Base-by-base conservation (phyloP, 2,113 vertebrate species). In the Etheostoma cragini region DNA sequence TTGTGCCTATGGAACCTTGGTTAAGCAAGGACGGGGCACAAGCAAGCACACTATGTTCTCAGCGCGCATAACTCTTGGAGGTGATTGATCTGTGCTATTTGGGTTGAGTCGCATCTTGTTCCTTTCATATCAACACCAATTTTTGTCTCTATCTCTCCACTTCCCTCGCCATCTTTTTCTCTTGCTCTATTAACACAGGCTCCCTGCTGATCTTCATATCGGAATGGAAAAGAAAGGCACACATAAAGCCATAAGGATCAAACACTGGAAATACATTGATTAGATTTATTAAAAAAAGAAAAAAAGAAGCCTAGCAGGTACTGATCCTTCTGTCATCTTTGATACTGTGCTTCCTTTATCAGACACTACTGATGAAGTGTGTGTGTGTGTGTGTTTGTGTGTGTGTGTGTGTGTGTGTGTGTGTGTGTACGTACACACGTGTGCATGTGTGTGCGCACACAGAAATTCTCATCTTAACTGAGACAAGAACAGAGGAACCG, bases 31-130 rank as follows among this genome's bases (percentile, higher is more conserved):
- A 83, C 71, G 73, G 85, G 89, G 76, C 86, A 72, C 33, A 73
- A 73, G 79, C 69, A 81, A 90, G 81, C 3, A 24, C 46, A 75
- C 72, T 16, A 88, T 88, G 86, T 84, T 75, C 87, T 84, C 75
- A 79, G 63, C 73, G 90, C 90, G 82, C 83, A 83, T 84, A 88
- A 85, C 88, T 62, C 78, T 72, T 72, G 77, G 26, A 77, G 68
- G 93, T 61, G 94, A 95, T 92, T 90, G 91, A 95, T 95, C 82
- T 77, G 61, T 33, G 86, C 78, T 86, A 72, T 88, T 87, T 83
- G 67, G 33, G 21, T 62, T 80, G 61, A 84, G 66, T 69, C 4
- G 10, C 38, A 26, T 81, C 49, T 46, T 68, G 57, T 73, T 68
- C 71, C 62, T 86, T 89, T 87, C 74, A 88, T 79, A 83, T 85